These are phyloP conservation scores for Dasyprocta punctata DNA, from an alignment of 2,113 vertebrate genomes.

Conservation along the genomic window DNA sequence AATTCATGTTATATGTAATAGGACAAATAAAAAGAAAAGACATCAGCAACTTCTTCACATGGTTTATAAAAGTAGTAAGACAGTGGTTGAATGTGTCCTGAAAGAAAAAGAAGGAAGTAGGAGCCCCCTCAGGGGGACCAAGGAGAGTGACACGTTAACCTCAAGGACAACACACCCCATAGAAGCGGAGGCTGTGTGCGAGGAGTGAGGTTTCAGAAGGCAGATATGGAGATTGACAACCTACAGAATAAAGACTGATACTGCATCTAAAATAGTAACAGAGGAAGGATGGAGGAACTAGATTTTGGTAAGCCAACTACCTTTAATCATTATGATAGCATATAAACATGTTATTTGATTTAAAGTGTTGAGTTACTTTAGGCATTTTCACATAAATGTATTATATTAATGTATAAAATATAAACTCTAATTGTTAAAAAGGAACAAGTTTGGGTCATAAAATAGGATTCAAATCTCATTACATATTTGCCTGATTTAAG, in stretches of 20 bases:
- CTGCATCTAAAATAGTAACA: neutral
- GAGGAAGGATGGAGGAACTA: neutral
- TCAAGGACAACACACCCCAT: neutral
- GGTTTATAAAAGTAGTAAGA: neutral
- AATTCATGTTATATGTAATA: neutral
- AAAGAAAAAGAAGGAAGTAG: neutral
- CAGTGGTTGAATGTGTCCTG: neutral
- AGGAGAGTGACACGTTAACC: neutral
- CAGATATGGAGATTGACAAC: neutral
- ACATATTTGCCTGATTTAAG: neutral
- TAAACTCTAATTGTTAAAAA: neutral
- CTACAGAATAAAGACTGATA: neutral
- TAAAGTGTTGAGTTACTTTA: neutral
- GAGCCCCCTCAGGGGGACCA: neutral
- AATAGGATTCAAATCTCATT: neutral
- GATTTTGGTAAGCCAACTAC: neutral
- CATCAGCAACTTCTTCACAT: neutral
- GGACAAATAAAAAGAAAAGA: neutral
- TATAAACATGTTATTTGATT: neutral
- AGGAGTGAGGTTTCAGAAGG: neutral
- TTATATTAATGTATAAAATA: neutral
- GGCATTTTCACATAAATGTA: neutral
- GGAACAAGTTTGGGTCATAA: neutral
- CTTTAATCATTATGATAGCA: neutral
- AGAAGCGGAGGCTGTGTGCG: neutral